Evolutionary conservation across 2,113 vertebrate genomes (phyloP).

Genomic region (Xiphophorus couchianus): DNA sequence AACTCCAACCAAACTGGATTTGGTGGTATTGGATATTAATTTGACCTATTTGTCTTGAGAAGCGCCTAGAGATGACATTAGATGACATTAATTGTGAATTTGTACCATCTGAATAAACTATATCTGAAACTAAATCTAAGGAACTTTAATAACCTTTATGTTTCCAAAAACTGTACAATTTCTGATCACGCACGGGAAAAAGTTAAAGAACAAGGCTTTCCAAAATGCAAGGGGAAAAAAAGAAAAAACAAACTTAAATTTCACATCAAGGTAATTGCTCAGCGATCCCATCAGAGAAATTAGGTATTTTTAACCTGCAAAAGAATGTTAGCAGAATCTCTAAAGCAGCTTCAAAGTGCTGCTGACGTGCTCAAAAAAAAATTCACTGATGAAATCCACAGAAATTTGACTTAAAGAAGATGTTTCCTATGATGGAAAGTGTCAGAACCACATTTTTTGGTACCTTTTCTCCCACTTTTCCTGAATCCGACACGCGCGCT

Average conservation of each 20-base stretch:
- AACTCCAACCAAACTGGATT: not conserved
- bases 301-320: not conserved
- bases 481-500: constrained; percentile 9
- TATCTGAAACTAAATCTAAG: not conserved
- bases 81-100: not conserved
- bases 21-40: not conserved
- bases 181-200: not conserved
- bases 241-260: no score
- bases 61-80: not conserved
- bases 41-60: not conserved
- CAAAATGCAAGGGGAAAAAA: not conserved
- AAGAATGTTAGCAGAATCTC: not conserved
- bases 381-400: not conserved
- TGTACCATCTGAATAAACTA: not conserved
- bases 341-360: not conserved
- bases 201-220: not conserved
- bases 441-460: constrained; percentile 13
- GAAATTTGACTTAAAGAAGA: constrained; percentile 13
- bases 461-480: constrained; percentile 4
- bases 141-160: not conserved
- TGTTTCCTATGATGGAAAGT: constrained; percentile 15
- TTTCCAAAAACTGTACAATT: not conserved
- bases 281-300: not conserved
- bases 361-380: not conserved
- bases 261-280: not conserved